These are phyloP conservation scores for Ophthalmolycus amberensis DNA, from an alignment of 2,113 vertebrate genomes.

Conservation along the genomic window DNA sequence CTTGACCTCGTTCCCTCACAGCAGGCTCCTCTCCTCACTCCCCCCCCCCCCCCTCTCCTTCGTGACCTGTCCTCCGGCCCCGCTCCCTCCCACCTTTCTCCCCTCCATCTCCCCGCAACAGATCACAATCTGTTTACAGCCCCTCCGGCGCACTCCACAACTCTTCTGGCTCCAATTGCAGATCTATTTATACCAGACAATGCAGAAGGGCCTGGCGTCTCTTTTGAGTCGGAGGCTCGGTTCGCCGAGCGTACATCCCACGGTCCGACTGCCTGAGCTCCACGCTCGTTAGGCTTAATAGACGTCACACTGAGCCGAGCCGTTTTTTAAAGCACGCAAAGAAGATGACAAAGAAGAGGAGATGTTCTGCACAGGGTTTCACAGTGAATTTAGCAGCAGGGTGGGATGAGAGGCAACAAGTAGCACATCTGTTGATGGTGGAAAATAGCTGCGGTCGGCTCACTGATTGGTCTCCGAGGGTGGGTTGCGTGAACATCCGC, in stretches of 20 bases:
- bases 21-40: not conserved
- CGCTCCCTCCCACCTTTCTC: slow-evolving; percentile 51
- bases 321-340: not conserved
- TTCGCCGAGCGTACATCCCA: slow-evolving; percentile 46
- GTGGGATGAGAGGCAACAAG: slow-evolving; percentile 57
- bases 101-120: slow-evolving; percentile 63
- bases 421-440: slow-evolving; percentile 66
- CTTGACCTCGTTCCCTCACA: slow-evolving; percentile 10
- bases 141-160: slow-evolving; percentile 71
- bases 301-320: slow-evolving; percentile 58
- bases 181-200: slow-evolving; percentile 79
- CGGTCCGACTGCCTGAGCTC: slow-evolving; percentile 60
- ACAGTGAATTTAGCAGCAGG: slow-evolving; percentile 44
- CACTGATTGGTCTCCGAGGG: slow-evolving; percentile 47
- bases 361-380: slow-evolving; percentile 34
- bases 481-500: slow-evolving; percentile 18
- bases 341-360: slow-evolving; percentile 33
- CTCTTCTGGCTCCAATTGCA: slow-evolving; percentile 73
- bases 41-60: slow-evolving; percentile 9
- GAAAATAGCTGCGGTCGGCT: slow-evolving; percentile 26
- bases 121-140: slow-evolving; percentile 78
- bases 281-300: slow-evolving; percentile 64
- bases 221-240: slow-evolving; percentile 59
- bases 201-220: slow-evolving; percentile 58
- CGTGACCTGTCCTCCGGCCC: slow-evolving; percentile 15